Conservation (phyloP, 2,113 vertebrate species). For the Hepsetus odoe region DNA sequence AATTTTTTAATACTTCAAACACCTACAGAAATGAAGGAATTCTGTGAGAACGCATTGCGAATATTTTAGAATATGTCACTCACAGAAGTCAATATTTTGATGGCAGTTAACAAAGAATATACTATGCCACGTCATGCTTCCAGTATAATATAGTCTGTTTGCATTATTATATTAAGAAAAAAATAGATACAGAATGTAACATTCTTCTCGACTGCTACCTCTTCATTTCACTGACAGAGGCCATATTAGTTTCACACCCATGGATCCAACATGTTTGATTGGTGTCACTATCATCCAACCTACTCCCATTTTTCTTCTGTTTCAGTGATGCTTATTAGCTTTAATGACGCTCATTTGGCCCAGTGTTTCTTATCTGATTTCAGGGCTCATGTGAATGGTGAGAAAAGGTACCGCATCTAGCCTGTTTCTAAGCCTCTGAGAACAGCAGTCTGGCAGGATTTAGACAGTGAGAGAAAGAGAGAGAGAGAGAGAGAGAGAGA, state of each 20-base stretch:
- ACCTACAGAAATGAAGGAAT: too few species aligned
- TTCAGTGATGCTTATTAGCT: conserved; percentile 55
- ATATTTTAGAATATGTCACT: too few species aligned
- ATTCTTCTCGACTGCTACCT: background rate
- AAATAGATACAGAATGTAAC: background rate
- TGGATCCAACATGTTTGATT: conserved; percentile 34
- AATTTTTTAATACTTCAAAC: too few species aligned
- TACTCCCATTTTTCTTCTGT: conserved; percentile 33
- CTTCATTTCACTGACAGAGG: conserved; percentile 30
- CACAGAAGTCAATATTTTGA: too few species aligned
- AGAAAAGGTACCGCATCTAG: conserved; percentile 3
- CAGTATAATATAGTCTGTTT: background rate
- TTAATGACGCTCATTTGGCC: conserved; percentile 54
- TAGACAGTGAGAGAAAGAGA: background rate
- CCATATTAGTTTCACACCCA: conserved; percentile 45
- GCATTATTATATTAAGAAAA: background rate
- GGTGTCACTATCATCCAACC: conserved; percentile 45
- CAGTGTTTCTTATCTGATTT: conserved; percentile 51
- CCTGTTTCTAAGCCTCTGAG: background rate
- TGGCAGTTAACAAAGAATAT: too few species aligned
- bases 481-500: background rate
- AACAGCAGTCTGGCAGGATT: conserved; percentile 26
- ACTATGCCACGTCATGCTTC: too few species aligned
- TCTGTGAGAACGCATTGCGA: too few species aligned
- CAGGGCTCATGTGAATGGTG: conserved; percentile 10